Evolutionary conservation across 2,113 vertebrate species (phyloP), one percentile per base, ranked within the genome.

Genomic region (Helogale parvula): DNA sequence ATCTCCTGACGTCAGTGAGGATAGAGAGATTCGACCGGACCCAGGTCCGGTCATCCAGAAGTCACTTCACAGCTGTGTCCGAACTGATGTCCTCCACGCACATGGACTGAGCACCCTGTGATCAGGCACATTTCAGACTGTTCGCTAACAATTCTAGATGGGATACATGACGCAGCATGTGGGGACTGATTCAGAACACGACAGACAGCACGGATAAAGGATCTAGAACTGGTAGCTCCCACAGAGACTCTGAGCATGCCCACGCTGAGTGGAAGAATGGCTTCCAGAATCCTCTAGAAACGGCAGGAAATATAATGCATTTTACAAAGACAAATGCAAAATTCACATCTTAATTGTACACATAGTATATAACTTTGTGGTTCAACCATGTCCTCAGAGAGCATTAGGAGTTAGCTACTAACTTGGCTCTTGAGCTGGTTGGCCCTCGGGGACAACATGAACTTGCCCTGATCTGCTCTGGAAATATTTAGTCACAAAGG

Each of bases 401-500:
- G 65, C 35, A 92, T n/a, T 47, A 91, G 45, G 57, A 88, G 7
- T 88, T 74, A 88, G 50, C 45, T 86, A 91, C 21, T 76, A 84
- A 94, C 52, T 69, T 86, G 35, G 47, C 45, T 91, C 35, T 79
- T 81, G 35, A 84, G 25, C 33, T 87, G 60, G 60, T 17, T 94
- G 38, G 29, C 21, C 31, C 80, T 47, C 31, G 3, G 8, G 9
- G 27, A 29, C 65, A 52, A 92, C 17, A 69, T 41, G 19, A 95
- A 88, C 50, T 50, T 85, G 77, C 72, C n/a, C 71, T 87, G 17
- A 71, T 89, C 5, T 82, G 72, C 68, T 85, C 35, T 87, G 54
- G 91, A 87, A 96, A 88, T 88, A 93, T 88, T 95, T 94, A 33
- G 89, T 80, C 83, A 88, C 33, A 52, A 89, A 96, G 63, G 31